Percentiles rank a stretch among this genome's conserved stretches.
phyloP scores from a whole-genome alignment of 2,113 vertebrate genomes.

The Calidris pygmaea region DNA sequence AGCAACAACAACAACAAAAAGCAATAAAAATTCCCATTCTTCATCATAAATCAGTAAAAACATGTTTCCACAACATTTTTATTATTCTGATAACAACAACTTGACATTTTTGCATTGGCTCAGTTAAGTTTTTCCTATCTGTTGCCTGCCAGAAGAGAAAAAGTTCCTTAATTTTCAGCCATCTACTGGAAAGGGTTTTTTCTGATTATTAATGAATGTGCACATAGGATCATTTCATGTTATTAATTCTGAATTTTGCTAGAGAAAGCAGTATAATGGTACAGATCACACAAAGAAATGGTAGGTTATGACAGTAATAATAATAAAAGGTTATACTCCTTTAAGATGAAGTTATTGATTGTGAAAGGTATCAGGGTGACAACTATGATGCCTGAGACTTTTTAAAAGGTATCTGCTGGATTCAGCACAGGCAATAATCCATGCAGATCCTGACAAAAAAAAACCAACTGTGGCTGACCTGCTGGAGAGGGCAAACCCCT shows the following conservation, averaged over 20 bases:
- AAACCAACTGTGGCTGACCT: background rate
- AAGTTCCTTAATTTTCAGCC: slow-evolving; percentile 6
- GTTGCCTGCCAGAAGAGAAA: slow-evolving; percentile 30
- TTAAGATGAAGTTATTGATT: background rate
- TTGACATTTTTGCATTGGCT: slow-evolving; percentile 60
- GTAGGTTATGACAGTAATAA: background rate
- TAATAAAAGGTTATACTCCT: background rate
- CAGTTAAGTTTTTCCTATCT: slow-evolving; percentile 49
- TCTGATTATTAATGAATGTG: slow-evolving; percentile 20
- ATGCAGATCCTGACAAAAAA: background rate
- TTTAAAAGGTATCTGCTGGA: background rate
- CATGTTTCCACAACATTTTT: slow-evolving; percentile 50
- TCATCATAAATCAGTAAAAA: slow-evolving; percentile 4
- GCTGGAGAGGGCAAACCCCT: background rate
- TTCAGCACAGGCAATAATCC: background rate
- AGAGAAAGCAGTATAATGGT: background rate
- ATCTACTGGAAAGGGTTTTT: slow-evolving; percentile 2
- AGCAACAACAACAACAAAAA: background rate
- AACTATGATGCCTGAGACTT: background rate
- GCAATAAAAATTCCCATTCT: background rate
- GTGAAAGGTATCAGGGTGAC: background rate
- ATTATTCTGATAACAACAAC: slow-evolving; percentile 61
- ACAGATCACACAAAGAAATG: background rate
- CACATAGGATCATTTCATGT: background rate
- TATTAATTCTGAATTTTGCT: background rate